phyloP scores from a whole-genome alignment of 2,888 invertebrate species.

The Caenorhabditis sinica region DNA sequence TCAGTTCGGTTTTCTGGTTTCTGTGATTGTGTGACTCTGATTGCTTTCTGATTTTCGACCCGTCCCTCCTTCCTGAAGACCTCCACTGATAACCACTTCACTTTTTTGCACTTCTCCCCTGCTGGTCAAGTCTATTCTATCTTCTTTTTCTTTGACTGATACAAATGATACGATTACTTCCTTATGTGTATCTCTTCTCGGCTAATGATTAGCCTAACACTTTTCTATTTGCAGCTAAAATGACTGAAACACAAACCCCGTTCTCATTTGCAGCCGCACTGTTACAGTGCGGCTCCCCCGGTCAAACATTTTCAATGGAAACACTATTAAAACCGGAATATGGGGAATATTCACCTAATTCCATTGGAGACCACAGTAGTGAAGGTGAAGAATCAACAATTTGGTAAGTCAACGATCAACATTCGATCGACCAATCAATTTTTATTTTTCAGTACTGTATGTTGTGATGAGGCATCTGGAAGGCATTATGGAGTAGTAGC shows the following conservation, averaged over 20 bases:
- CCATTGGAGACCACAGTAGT: slow-evolving; percentile 29
- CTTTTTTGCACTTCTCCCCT: slow-evolving; percentile 13
- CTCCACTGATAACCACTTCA: slow-evolving; percentile 24
- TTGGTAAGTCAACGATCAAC: slow-evolving; percentile 57
- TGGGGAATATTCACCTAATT: slow-evolving; percentile 63
- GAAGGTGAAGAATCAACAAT: slow-evolving; percentile 68
- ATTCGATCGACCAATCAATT: background rate
- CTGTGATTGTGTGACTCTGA: slow-evolving; percentile 23
- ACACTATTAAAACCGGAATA: slow-evolving; percentile 65
- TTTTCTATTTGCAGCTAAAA: slow-evolving; percentile 37
- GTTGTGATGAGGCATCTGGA: slow-evolving; percentile 81
- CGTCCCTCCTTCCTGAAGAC: slow-evolving; percentile 6
- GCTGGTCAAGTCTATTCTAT: no score
- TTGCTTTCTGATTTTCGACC: slow-evolving; percentile 24
- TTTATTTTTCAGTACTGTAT: slow-evolving; percentile 77
- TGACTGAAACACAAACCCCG: slow-evolving; percentile 63
- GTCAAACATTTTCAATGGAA: slow-evolving; percentile 62
- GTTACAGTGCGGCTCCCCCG: slow-evolving; percentile 68
- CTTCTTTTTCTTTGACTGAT: background rate
- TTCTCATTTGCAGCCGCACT: slow-evolving; percentile 71
- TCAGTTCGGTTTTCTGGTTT: slow-evolving; percentile 46
- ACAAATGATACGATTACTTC: slow-evolving; percentile 5
- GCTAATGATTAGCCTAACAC: background rate
- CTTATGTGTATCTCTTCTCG: slow-evolving; percentile 3
- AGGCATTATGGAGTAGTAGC: slow-evolving; percentile 82